These are phyloP conservation scores for Leucoraja erinaceus DNA, from an alignment of 2,113 vertebrate genomes.

Conservation along the genomic window DNA sequence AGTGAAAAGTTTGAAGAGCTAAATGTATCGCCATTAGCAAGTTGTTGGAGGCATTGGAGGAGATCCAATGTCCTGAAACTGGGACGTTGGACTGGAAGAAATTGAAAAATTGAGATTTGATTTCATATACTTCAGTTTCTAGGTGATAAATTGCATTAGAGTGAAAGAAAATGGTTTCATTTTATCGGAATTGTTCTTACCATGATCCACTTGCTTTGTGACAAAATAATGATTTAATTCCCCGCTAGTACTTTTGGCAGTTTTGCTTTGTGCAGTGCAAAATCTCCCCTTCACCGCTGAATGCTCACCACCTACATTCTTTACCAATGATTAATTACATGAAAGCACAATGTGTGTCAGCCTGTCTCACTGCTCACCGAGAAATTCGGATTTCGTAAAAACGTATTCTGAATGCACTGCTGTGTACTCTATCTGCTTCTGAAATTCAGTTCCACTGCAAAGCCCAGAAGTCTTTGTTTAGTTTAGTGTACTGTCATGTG, in stretches of 20 bases:
- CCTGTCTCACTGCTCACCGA: neutral
- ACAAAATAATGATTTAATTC: conserved; percentile 1
- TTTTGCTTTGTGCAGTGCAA: neutral
- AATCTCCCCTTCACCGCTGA: neutral
- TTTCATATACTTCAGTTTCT: conserved; percentile 16
- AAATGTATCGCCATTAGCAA: conserved; percentile 2
- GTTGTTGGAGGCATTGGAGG: neutral
- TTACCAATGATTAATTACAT: neutral
- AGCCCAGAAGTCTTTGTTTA: too few species aligned
- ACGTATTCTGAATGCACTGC: too few species aligned
- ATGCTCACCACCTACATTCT: neutral
- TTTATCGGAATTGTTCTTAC: neutral
- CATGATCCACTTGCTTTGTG: neutral
- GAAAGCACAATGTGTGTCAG: neutral
- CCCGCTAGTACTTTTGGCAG: neutral
- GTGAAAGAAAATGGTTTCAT: conserved; percentile 5
- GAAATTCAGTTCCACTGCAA: too few species aligned
- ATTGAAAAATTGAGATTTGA: conserved; percentile 33
- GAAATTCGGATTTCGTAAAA: too few species aligned
- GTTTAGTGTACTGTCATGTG: too few species aligned
- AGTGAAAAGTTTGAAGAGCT: conserved; percentile 19
- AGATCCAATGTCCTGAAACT: conserved; percentile 9
- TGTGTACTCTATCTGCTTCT: too few species aligned
- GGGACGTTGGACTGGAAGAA: conserved; percentile 23
- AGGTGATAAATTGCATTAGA: conserved; percentile 16